These are phyloP conservation scores for Excalfactoria chinensis DNA, from an alignment of 2,113 vertebrate species.

Conservation along the genomic window DNA sequence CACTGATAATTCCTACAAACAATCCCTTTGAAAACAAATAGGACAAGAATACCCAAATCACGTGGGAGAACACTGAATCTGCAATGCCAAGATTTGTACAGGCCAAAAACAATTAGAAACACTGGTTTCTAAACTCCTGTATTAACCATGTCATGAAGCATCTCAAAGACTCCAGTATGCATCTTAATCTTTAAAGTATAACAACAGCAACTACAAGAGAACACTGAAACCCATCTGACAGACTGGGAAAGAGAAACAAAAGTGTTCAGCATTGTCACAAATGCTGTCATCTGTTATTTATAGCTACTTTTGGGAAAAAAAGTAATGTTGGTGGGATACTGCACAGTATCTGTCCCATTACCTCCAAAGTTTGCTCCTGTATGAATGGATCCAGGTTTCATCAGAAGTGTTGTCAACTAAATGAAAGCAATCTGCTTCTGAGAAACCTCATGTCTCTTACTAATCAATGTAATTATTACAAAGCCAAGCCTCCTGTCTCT, in stretches of 20 bases:
- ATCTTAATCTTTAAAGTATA: slow-evolving; percentile 47
- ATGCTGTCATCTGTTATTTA: slow-evolving; percentile 36
- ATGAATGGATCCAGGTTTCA: neutral
- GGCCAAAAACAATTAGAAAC: neutral
- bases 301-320: slow-evolving; percentile 30
- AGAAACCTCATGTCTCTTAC: neutral
- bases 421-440: neutral
- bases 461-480: neutral
- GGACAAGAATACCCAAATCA: neutral
- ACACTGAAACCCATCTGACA: slow-evolving; percentile 24
- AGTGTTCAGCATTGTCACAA: neutral
- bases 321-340: neutral
- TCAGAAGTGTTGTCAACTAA: neutral
- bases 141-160: neutral
- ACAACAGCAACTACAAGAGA: slow-evolving; percentile 47
- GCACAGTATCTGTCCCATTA: neutral
- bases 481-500: neutral
- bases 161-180: neutral
- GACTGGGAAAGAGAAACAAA: neutral
- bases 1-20: neutral
- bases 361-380: neutral
- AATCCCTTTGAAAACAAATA: neutral
- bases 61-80: neutral
- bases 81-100: neutral
- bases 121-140: neutral